phyloP scores from a whole-genome alignment of 2,888 invertebrate genomes.

The Hemicrepidius hirtus region DNA sequence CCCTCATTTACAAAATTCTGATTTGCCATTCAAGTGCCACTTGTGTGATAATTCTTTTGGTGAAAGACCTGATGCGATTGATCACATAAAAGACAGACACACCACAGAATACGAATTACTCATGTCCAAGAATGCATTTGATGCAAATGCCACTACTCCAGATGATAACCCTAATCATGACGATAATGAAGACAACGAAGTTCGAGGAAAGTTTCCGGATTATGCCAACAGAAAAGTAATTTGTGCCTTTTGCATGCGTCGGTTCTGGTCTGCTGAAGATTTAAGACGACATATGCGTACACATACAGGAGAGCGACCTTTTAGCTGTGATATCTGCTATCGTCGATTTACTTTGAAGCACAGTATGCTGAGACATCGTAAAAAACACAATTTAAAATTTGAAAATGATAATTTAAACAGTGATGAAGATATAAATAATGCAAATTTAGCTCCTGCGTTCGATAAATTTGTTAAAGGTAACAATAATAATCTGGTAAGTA shows the following conservation, averaged over 20 bases:
- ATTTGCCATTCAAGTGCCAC: conserved; percentile 93
- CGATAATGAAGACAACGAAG: conserved; percentile 82
- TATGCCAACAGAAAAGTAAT: conserved; percentile 92
- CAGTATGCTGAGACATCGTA: conserved; percentile 94
- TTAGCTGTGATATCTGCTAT: conserved; percentile 92
- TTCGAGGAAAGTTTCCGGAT: conserved; percentile 88
- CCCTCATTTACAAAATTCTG: conserved; percentile 73
- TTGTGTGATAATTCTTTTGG: conserved; percentile 91
- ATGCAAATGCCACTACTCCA: conserved; percentile 74
- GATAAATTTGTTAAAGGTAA: conserved; percentile 62
- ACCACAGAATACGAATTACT: conserved; percentile 86
- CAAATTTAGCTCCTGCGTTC: conserved; percentile 40
- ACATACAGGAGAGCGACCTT: conserved; percentile 94
- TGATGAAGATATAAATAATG: conserved; percentile 68
- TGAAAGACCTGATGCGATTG: conserved; percentile 85
- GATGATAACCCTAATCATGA: conserved; percentile 71
- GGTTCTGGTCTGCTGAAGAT: conserved; percentile 97
- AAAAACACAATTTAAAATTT: conserved; percentile 83
- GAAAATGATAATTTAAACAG: conserved; percentile 73
- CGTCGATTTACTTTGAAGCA: conserved; percentile 94
- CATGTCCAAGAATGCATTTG: conserved; percentile 87
- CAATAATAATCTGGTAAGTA: conserved; percentile 71
- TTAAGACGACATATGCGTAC: conserved; percentile 94
- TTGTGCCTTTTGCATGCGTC: conserved; percentile 93
- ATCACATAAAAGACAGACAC: conserved; percentile 87